Percentiles rank a stretch among this genome's conserved stretches.
Conservation (phyloP, 37 sponge, comb jelly and placozoan species). For the Crambe crambe region DNA sequence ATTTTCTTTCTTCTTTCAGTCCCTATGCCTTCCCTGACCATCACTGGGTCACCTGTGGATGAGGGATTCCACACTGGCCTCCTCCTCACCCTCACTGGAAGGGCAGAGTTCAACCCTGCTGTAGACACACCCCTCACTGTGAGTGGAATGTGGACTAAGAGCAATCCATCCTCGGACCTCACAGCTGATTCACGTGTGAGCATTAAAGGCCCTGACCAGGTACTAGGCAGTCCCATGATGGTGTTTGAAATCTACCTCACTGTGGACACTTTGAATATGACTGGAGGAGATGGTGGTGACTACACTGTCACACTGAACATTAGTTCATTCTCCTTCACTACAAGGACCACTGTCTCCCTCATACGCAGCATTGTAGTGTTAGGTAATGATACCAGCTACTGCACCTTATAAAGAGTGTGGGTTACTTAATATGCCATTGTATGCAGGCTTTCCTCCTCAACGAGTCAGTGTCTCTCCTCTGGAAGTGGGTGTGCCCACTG, state of each 20-base stretch:
- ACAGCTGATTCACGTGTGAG: neutral
- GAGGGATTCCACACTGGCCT: constrained; percentile 24
- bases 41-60: constrained; percentile 17
- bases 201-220: neutral
- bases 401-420: neutral
- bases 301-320: neutral
- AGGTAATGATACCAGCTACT: neutral
- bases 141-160: neutral
- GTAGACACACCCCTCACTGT: constrained; percentile 25
- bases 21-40: neutral
- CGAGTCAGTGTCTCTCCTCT: neutral
- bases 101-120: constrained; percentile 5
- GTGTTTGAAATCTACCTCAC: constrained; percentile 6
- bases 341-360: neutral
- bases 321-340: neutral
- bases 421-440: neutral
- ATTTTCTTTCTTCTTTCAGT: no score
- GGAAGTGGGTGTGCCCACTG: constrained; percentile 11
- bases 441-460: constrained; percentile 19
- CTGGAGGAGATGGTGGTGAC: neutral
- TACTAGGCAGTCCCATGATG: neutral
- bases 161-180: neutral
- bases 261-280: neutral
- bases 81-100: constrained; percentile 24
- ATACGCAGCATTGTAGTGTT: neutral